Percentiles rank a stretch among this genome's conserved stretches.
Evolutionary conservation across 1,140 invertebrate species (phyloP).

Genomic region (Latrodectus geometricus): DNA sequence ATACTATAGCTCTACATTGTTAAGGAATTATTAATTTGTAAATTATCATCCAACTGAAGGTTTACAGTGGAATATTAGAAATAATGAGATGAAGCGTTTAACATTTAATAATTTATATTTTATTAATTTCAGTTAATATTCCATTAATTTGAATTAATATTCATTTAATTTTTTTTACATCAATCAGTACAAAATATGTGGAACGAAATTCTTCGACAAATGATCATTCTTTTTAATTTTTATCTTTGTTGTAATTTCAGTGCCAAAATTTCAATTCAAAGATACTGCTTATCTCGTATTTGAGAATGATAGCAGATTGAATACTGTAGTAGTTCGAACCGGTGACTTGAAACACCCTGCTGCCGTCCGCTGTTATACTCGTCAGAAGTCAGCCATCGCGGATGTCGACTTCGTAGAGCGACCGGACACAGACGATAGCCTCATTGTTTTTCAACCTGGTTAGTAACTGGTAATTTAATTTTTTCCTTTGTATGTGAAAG

Average conservation of each 20-base stretch:
- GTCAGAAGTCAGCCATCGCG: constrained; percentile 68
- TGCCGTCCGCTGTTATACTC: constrained; percentile 70
- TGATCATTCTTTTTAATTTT: neutral
- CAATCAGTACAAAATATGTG: neutral
- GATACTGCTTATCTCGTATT: constrained; percentile 66
- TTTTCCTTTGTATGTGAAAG: no score
- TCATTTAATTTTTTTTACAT: neutral
- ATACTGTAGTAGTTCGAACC: constrained; percentile 66
- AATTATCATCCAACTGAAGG: no score
- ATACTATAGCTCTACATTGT: no score
- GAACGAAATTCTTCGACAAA: neutral
- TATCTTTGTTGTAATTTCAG: constrained; percentile 62
- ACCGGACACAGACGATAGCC: constrained; percentile 68
- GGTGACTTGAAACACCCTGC: constrained; percentile 68
- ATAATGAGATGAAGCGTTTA: no score
- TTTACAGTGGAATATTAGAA: no score
- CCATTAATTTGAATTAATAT: neutral
- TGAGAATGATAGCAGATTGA: constrained; percentile 68
- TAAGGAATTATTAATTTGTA: no score
- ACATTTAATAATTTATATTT: no score
- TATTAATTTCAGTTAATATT: no score
- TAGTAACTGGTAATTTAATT: constrained; percentile 21
- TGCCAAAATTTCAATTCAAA: constrained; percentile 69
- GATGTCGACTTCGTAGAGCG: constrained; percentile 69
- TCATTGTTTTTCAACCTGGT: constrained; percentile 68